Evolutionary conservation across 2,888 invertebrate genomes (phyloP), one percentile per base, ranked within the genome.

Genomic region (Lepidonotus clava): DNA sequence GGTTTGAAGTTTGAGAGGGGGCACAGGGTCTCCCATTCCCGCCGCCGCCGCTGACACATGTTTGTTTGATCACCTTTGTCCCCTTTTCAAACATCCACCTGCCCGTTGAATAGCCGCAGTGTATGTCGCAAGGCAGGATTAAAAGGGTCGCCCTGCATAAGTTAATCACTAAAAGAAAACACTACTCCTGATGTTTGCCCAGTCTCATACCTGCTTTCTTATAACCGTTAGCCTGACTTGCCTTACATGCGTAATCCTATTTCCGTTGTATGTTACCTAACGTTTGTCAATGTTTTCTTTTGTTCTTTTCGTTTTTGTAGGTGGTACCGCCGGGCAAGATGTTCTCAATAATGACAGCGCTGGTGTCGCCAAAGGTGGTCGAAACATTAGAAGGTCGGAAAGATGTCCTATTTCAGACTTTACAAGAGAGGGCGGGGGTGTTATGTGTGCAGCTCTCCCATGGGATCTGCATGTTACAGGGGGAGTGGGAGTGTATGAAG

Each of bases 401-500:
- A 61, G 87, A 88, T 18, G 77, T 84, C 4, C 40, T 88, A 51
- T 71, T 80, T 40, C 85, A 77, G 67, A 87, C 88, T 21, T 53
- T 89, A 38, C 80, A 66, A 36, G 86, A 88, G 32, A 85, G 87
- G 36, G 89, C 89, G 11, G 85, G 86, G 28, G 88, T 89, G 46
- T 56, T 88, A 28, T 89, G 89, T 51, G 76, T 88, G 38, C 88
- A 88, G 80, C 87, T 87, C 18, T 80, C 86, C 36, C 76, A 86
- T 32, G 76, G 83, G 11, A 66, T 88, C 56, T 89, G 89, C 84
- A 76, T 89, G 61, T 83, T 89, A 21, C 88, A 89, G 86, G 89
- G 89, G 34, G 88, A 89, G 40, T 89, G 89, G 89, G 86, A 88
- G 84, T 89, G 89, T 67, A 85, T 89, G 66, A 89, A 88, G 80